Percentiles rank a stretch among this genome's conserved stretches.
These are phyloP conservation scores for Euspilapteryx auroguttella DNA, from an alignment of 2,888 invertebrate species.

Conservation along the genomic window DNA sequence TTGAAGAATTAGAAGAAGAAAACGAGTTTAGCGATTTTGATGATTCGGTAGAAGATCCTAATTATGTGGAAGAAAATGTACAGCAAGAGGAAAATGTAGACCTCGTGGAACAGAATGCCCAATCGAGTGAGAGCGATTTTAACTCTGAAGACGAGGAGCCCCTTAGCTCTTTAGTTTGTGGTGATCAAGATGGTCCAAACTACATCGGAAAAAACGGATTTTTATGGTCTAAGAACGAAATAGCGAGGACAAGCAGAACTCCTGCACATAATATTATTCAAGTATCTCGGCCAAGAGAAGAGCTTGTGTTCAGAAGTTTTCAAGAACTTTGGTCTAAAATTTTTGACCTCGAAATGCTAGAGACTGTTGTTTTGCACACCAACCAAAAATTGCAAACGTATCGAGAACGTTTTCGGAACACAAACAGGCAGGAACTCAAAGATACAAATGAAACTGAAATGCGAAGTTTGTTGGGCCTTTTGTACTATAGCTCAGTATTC, in stretches of 20 bases:
- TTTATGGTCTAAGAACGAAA: conserved; percentile 5
- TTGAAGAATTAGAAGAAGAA: neutral
- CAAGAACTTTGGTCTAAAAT: conserved; percentile 9
- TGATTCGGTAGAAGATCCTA: neutral
- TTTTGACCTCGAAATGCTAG: conserved; percentile 8
- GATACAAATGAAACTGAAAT: conserved; percentile 9
- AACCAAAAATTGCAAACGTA: conserved; percentile 10
- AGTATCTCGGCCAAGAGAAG: conserved; percentile 7
- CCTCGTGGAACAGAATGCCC: conserved; percentile 6
- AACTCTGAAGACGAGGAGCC: too few species aligned
- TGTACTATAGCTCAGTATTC: conserved; percentile 9
- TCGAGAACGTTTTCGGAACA: conserved; percentile 8
- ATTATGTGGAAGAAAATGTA: conserved; percentile 3
- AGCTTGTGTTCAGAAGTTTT: too few species aligned
- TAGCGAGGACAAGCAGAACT: conserved; percentile 6
- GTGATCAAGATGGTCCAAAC: conserved; percentile 5
- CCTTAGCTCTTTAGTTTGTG: conserved; percentile 3
- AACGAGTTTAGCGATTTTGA: neutral
- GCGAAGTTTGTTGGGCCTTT: conserved; percentile 8
- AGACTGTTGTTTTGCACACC: conserved; percentile 7
- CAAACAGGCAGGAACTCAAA: conserved; percentile 2
- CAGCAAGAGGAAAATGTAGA: conserved; percentile 7
- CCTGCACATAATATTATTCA: conserved; percentile 8
- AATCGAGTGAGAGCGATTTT: conserved; percentile 4
- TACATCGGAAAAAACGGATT: conserved; percentile 6